Evolutionary conservation across 2,797 vertebrate genomes (phyloP), one percentile per base, ranked within the genome.

Genomic region (Lepilemur septentrionalis): DNA sequence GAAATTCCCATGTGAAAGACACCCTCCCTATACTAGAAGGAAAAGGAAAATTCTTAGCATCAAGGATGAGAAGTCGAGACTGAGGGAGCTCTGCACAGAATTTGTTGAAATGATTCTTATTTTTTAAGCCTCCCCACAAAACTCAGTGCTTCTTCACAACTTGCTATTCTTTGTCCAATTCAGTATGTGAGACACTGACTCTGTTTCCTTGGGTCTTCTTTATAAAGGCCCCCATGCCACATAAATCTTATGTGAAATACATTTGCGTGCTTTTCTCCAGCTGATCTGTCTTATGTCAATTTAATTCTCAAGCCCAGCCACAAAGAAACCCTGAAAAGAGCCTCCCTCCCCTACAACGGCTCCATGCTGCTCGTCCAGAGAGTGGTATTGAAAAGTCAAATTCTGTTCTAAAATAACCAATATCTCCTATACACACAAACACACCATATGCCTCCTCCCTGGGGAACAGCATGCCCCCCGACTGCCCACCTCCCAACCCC

Each of bases 1-100:
- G 25, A 93, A 91, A 81, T 59, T 91, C n/a, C 41, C 30, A 52
- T 32, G 50, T 82, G 61, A 94, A 93, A 93, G 72, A 63, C 25
- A 32, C 30, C 28, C 67, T 90, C 46, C 22, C 75, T 43, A 4
- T 18, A 48, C 12, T 14, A 41, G 3, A 76, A 81, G 32, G 23
- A 76, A 87, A 91, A 52, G 35, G 69, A 82, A 32, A 41, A 91
- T 73, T 70, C 63, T 61, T 48, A 69, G 57, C 57, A 67, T 48
- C 30, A 35, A 67, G 57, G 23, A 67, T 46, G 20, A 86, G 41
- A 52, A 75, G 50, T 79, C 7, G 38, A 90, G 85, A 84, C 57
- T 4, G 14, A 75, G 22, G 67, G 28, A 57, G 43, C 3, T 59
- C 28, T 79, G 23, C 30, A 13, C 20, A 85, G 86, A 84, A 2